Evolutionary conservation across 2,797 vertebrate species (phyloP), one percentile per base, ranked within the genome.

Genomic region (Protosalanx chinensis): DNA sequence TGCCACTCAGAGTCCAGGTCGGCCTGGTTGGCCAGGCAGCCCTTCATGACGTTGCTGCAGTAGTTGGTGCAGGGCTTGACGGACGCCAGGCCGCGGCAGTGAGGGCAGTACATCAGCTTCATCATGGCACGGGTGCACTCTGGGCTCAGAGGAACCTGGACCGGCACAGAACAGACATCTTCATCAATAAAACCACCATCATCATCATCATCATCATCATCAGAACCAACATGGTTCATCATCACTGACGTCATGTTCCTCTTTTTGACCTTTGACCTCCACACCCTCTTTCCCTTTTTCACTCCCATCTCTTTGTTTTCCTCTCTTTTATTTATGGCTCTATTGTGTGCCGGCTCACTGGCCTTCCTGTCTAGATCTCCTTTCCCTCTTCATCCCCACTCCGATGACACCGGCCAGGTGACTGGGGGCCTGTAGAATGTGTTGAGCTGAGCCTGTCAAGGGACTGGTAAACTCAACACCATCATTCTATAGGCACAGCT

Each of bases 1-100:
- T 93, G 93, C 96, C 96, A 97, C 85, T 97, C 96, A 0, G 95
- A 89, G 79, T 93, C 93, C 73, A 98, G 91, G 86, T 98, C 96
- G 0, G 96, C 96, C 82, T 97, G 95, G 89, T 98, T 97, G 85
- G 96, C 95, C 72, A 98, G 92, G 87, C 96, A 98, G 82, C 96
- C 96, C 85, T 96, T 97, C 75, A 97, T 93, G 32, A 98, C 95
- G 0, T 97, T 98, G 66, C 90, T 91, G 82, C 96, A 98, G 88
- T 97, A 98, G 89, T 89, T 93, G 32, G 89, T 89, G 82, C 96
- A 97, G 0, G 95, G 95, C 80, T 90, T 93, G 81, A 93, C 87
- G 0, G 88, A 92, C n/a, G 93, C 82, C 71, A 96, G 85, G 51
- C 96, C 94, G 0, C 90, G 92, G 67, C 96, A 98, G 79, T 95